Evolutionary conservation across 2,797 vertebrate species (phyloP).

Genomic region (Remorina albescens): DNA sequence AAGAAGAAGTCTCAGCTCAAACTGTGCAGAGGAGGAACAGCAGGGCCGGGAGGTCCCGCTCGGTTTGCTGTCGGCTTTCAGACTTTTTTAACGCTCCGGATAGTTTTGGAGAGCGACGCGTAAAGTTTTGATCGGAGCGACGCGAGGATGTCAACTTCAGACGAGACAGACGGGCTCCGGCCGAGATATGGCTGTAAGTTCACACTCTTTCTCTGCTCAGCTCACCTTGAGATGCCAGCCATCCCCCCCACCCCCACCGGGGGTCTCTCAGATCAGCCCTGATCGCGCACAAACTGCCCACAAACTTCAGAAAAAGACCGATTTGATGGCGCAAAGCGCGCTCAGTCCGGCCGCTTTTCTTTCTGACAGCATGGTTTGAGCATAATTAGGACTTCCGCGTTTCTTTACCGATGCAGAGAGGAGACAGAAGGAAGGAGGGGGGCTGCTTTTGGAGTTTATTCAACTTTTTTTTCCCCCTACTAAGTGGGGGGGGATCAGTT

Average conservation of each 20-base stretch:
- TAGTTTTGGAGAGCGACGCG: constrained; percentile 32
- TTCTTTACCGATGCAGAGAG: constrained; percentile 34
- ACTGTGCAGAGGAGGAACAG: constrained; percentile 64
- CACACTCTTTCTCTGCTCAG: constrained; percentile 35
- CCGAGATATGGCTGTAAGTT: constrained; percentile 92
- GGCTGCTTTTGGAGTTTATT: neutral
- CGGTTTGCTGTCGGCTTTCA: constrained; percentile 21
- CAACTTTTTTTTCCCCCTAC: neutral
- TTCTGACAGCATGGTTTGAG: constrained; percentile 66
- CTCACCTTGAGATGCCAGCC: constrained; percentile 51
- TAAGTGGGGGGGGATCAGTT: too few relatives aligned
- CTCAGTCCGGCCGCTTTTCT: neutral
- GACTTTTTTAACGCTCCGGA: constrained; percentile 1
- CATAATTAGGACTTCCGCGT: constrained; percentile 81
- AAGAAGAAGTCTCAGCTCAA: constrained; percentile 61
- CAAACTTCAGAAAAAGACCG: neutral
- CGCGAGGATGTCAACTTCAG: constrained; percentile 86
- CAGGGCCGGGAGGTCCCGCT: constrained; percentile 74
- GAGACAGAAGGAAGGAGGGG: neutral
- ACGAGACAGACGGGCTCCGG: constrained; percentile 85
- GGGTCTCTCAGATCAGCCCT: neutral
- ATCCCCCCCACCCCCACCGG: neutral
- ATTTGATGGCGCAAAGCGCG: neutral
- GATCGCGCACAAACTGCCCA: constrained; percentile 15
- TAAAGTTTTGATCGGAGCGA: constrained; percentile 28